phyloP scores from a whole-genome alignment of 64 coral and sea anemone genomes.

The Catalaphyllia jardinei region DNA sequence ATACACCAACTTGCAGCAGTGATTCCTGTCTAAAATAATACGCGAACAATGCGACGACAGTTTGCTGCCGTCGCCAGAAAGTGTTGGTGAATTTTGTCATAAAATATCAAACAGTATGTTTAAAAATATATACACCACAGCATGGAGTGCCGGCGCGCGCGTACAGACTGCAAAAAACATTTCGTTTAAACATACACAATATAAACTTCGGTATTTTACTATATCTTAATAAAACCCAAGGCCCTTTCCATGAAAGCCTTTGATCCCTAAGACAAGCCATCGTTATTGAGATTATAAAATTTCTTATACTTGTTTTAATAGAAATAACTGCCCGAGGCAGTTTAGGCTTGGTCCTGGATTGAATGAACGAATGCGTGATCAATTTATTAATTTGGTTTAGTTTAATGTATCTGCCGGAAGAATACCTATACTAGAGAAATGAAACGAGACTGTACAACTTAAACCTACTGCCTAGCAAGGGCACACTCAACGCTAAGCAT shows the following conservation, averaged over 20 bases:
- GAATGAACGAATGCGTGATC: constrained; percentile 6
- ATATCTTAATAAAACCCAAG: constrained; percentile 27
- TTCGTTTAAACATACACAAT: constrained; percentile 23
- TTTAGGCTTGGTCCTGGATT: not conserved
- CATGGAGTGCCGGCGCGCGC: not conserved
- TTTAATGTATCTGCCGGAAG: not conserved
- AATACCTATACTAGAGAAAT: not conserved
- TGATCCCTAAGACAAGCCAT: not conserved
- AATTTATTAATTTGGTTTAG: not conserved
- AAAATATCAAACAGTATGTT: constrained; percentile 54
- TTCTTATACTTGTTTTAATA: not conserved
- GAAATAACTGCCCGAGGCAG: not conserved
- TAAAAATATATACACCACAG: constrained; percentile 56
- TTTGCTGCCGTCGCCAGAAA: not conserved
- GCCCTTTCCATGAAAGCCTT: not conserved
- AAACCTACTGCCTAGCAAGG: not conserved
- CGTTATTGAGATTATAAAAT: constrained; percentile 14
- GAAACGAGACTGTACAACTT: not conserved
- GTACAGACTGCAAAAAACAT: constrained; percentile 14
- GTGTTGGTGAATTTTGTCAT: constrained; percentile 37
- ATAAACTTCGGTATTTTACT: constrained; percentile 29
- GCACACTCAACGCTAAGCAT: not conserved
- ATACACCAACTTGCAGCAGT: constrained; percentile 48
- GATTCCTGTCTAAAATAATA: constrained; percentile 27
- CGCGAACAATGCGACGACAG: not conserved